Percentiles rank a stretch among this genome's conserved stretches.
phyloP scores from a whole-genome alignment of 1,140 invertebrate genomes.

The Hyposmocoma kahamanoa region DNA sequence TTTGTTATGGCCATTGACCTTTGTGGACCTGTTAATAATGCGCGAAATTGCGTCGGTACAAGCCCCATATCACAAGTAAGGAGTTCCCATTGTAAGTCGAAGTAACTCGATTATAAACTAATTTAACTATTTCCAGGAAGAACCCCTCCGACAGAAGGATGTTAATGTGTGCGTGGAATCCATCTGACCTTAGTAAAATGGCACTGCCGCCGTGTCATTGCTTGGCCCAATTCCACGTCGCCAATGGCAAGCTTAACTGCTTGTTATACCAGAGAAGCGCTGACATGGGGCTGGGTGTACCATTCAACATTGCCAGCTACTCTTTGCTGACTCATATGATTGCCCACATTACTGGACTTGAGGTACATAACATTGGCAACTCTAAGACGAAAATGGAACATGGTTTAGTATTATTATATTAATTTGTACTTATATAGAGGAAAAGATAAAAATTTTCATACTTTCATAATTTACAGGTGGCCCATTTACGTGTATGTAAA shows the following conservation, averaged over 20 bases:
- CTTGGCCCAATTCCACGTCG: constrained; percentile 96
- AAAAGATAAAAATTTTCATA: too few species aligned
- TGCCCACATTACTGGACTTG: constrained; percentile 92
- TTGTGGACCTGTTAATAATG: too few species aligned
- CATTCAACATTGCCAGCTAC: constrained; percentile 99
- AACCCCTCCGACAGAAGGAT: constrained; percentile 92
- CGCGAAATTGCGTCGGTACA: too few species aligned
- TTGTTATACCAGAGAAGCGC: constrained; percentile 97
- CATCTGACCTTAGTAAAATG: constrained; percentile 91
- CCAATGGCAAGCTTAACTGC: constrained; percentile 88
- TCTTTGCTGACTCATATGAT: constrained; percentile 96
- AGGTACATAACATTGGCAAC: constrained; percentile 57
- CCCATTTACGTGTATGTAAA: too few species aligned
- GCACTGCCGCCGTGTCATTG: constrained; percentile 98
- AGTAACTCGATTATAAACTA: too few species aligned
- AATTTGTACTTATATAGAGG: too few species aligned
- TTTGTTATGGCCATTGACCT: too few species aligned
- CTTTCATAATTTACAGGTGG: too few species aligned
- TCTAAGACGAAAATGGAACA: too few species aligned
- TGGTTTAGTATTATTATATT: too few species aligned
- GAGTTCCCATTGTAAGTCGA: too few species aligned
- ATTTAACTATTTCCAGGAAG: constrained; percentile 49
- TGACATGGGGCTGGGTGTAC: constrained; percentile 98
- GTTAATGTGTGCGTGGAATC: constrained; percentile 97
- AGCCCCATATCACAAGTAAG: too few species aligned